Evolutionary conservation across 2,888 invertebrate species (phyloP), one percentile per base, ranked within the genome.

Genomic region (Epistrophella euchroma): DNA sequence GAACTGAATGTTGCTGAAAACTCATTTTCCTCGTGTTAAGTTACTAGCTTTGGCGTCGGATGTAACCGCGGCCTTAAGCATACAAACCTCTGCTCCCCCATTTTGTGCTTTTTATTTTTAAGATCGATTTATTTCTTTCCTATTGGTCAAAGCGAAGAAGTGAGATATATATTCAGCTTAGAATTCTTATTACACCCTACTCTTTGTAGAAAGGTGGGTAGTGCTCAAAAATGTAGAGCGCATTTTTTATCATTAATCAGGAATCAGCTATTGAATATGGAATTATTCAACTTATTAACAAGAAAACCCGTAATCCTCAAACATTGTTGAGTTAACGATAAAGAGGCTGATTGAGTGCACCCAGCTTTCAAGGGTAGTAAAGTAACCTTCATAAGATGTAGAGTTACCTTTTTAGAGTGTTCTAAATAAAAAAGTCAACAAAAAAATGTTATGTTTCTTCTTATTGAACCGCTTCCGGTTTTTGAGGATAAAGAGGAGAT

Each of bases 321-420:
- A 43, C 7, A 2, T 43, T 43, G 4, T 43, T 43, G 6, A 43
- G n/a, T n/a, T n/a, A 22, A 13, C 6, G 19, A 19, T 22, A 19
- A 50, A 50, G 50, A 13, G 50, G 50, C 22, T 50, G 50, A 22
- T 47, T 47, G 11, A 22, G 22, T 50, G 47, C 22, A 47, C 47
- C 19, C 47, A 47, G 19, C 5, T 47, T 11, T 47, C 22, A 50
- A 22, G 50, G 22, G 22, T 50, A 2, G 22, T 19, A 19, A 47
- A 45, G 17, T 45, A n/a, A 45, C 17, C 45, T 45, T 17, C 17
- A 45, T n/a, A 10, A 45, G 45, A 10, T 40, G 13, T 9, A 45
- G 45, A 47, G 47, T 47, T 19, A 47, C 47, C 9, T 47, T 47
- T 47, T 17, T 19, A 47, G 47, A 47, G 47, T 19, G 19, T 4